phyloP scores from a whole-genome alignment of 2,113 vertebrate genomes.

The Hemichromis elongatus region DNA sequence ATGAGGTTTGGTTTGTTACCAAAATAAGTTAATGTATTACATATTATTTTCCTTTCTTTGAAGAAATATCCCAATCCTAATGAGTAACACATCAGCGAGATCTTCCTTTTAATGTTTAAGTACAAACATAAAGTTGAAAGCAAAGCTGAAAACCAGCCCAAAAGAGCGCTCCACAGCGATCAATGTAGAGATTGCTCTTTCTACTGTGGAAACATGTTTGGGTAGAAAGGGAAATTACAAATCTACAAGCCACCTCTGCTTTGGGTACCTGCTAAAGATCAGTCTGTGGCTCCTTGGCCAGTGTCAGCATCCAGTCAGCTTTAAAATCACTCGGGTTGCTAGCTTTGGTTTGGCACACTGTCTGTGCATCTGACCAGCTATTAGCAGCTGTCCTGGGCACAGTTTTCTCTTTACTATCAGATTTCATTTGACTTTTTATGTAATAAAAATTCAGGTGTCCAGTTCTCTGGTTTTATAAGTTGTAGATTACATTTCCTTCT shows the following conservation, averaged over 20 bases:
- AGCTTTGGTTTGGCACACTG: neutral
- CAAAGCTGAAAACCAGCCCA: neutral
- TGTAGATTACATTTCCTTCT: neutral
- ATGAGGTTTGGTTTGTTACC: neutral
- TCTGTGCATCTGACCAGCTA: neutral
- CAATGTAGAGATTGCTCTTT: neutral
- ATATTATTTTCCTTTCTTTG: neutral
- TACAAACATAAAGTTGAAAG: neutral
- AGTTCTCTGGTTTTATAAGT: fast-evolving
- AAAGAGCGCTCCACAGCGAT: neutral
- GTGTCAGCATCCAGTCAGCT: neutral
- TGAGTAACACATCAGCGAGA: neutral
- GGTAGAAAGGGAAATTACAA: neutral
- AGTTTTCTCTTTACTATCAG: neutral
- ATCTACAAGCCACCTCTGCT: neutral
- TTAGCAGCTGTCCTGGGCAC: neutral
- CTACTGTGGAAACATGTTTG: neutral
- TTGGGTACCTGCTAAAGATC: neutral
- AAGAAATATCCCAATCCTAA: neutral
- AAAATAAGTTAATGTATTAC: neutral
- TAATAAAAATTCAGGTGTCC: neutral
- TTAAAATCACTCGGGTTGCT: neutral
- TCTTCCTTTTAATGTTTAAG: neutral
- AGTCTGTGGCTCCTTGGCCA: neutral
- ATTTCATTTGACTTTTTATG: neutral